A percentile compares a stretch with the other conserved stretches of the same genome.
These are phyloP conservation scores for Drosophila asahinai DNA, from an alignment of 1,140 invertebrate species.

Conservation along the genomic window DNA sequence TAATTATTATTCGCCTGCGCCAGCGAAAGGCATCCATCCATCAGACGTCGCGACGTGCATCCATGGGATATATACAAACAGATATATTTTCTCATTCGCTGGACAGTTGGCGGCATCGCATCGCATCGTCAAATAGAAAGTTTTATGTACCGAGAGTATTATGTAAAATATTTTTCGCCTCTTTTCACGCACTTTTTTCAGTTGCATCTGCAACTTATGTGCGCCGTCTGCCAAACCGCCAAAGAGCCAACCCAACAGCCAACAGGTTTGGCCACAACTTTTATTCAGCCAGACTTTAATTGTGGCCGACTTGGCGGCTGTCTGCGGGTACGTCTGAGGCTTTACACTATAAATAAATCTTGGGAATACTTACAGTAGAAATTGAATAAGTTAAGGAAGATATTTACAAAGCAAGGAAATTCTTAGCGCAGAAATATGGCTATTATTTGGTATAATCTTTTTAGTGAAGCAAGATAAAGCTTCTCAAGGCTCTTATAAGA, in stretches of 20 bases:
- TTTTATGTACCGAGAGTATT: conserved; percentile 48
- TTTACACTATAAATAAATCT: conserved; percentile 12
- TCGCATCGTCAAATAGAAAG: conserved; percentile 68
- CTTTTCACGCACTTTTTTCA: conserved; percentile 44
- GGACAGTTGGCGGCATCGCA: conserved; percentile 35
- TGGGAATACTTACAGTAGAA: neutral
- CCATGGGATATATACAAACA: conserved; percentile 18
- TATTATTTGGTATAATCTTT: too few species aligned
- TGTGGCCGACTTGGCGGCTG: conserved; percentile 44
- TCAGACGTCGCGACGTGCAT: conserved; percentile 35
- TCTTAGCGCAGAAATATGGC: too few species aligned
- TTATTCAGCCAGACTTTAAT: conserved; percentile 61
- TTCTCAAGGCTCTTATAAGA: too few species aligned
- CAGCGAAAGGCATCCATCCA: conserved; percentile 64
- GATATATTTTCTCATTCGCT: conserved; percentile 16
- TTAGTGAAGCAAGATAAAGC: too few species aligned
- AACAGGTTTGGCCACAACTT: conserved; percentile 61
- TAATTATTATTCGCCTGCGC: conserved; percentile 39
- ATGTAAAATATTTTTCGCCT: conserved; percentile 63
- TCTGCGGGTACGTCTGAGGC: conserved; percentile 32
- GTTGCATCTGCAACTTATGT: conserved; percentile 55
- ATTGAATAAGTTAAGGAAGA: too few species aligned
- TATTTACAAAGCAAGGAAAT: too few species aligned
- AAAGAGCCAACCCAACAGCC: conserved; percentile 48
- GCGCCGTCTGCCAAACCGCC: conserved; percentile 27